phyloP scores from a whole-genome alignment of 2,113 vertebrate genomes.

The Trichomycterus rosablanca region DNA sequence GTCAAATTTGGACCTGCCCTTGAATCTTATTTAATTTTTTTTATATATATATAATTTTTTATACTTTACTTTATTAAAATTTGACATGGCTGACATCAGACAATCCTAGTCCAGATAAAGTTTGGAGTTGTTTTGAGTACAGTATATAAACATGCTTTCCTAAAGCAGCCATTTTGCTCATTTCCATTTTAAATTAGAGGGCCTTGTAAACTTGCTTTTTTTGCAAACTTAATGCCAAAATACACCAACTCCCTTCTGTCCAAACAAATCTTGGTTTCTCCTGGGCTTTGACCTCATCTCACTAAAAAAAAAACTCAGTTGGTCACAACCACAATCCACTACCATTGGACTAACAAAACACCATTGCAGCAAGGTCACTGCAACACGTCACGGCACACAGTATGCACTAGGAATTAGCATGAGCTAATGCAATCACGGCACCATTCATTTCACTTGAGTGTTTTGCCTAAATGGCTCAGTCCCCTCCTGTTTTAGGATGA shows the following conservation, averaged over 20 bases:
- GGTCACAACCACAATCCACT: conserved; percentile 29
- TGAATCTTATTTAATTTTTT: no score
- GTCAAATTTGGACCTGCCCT: no score
- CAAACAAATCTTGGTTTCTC: conserved; percentile 35
- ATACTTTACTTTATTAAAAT: no score
- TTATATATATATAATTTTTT: no score
- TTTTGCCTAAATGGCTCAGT: conserved; percentile 12
- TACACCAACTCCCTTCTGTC: conserved; percentile 28
- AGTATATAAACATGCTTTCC: conserved; percentile 2
- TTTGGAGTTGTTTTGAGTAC: no score
- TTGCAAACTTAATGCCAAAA: conserved; percentile 23
- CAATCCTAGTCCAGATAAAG: no score
- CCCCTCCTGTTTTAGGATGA: background rate
- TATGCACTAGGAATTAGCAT: background rate
- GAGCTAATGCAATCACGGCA: background rate
- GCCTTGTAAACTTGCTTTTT: no score
- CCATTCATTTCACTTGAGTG: conserved; percentile 2
- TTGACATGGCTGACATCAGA: no score
- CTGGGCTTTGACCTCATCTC: conserved; percentile 28
- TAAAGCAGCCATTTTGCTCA: conserved; percentile 14
- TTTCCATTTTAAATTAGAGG: conserved; percentile 25
- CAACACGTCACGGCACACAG: background rate
- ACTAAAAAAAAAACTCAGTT: conserved; percentile 29
- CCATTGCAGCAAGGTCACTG: conserved; percentile 19
- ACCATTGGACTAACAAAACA: conserved; percentile 19